Conservation (phyloP, 2,797 vertebrate species). For the Geotrypetes seraphini region DNA sequence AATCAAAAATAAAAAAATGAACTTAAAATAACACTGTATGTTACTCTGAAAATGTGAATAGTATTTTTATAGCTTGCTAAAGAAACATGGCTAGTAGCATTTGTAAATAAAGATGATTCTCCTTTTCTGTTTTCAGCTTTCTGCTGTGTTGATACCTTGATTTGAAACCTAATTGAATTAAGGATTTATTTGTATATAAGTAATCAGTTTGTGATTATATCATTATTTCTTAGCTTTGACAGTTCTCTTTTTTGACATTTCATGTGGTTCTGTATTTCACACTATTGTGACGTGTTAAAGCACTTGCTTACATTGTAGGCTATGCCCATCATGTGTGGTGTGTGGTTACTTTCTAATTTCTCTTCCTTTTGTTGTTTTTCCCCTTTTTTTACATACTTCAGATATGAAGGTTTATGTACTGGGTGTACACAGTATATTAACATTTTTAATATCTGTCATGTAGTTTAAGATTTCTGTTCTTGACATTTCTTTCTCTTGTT, state of each 20-base stretch:
- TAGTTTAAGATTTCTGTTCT: conserved; percentile 58
- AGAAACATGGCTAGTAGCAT: conserved; percentile 66
- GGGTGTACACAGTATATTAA: conserved; percentile 60
- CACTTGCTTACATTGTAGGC: conserved; percentile 67
- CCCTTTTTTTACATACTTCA: conserved; percentile 52
- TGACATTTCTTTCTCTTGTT: conserved; percentile 32
- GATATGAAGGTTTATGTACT: conserved; percentile 54
- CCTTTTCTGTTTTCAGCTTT: conserved; percentile 49
- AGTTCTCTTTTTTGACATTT: conserved; percentile 61
- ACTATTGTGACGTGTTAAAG: conserved; percentile 70
- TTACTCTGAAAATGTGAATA: conserved; percentile 95
- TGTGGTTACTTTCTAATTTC: conserved; percentile 37
- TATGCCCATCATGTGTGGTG: conserved; percentile 53
- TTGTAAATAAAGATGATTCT: conserved; percentile 85
- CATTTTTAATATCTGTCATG: conserved; percentile 58
- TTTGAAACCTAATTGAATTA: conserved; percentile 78
- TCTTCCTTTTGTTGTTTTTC: conserved; percentile 51
- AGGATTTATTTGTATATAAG: conserved; percentile 76
- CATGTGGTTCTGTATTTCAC: conserved; percentile 74
- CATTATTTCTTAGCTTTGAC: conserved; percentile 57
- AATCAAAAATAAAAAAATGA: conserved; percentile 41
- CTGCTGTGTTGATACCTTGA: conserved; percentile 61
- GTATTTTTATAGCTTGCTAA: conserved; percentile 97
- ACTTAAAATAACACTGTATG: conserved; percentile 73
- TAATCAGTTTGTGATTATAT: conserved; percentile 66